Evolutionary conservation across 2,888 invertebrate species (phyloP), one percentile per base, ranked within the genome.

Genomic region (Athrips mouffetella): DNA sequence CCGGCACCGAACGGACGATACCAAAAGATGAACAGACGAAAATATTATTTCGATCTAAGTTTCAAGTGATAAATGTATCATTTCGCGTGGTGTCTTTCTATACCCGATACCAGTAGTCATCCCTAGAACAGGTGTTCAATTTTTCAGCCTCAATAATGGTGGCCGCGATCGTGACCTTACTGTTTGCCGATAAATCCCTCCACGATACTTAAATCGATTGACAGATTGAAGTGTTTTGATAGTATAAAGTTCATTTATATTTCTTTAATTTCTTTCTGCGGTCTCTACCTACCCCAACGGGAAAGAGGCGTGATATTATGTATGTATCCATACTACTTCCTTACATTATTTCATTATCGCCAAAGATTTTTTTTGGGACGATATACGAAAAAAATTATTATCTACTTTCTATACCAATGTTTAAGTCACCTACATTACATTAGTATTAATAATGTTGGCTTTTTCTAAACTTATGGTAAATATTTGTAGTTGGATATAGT

Each of bases 121-220:
- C 37, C 37, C 37, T 37, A 21, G n/a, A 21, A 10, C 6, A 21
- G 21, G 21, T 0, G 21, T 68, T 71, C 69, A 72, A 70, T 68
- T 73, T 71, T 62, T 63, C 58, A 59, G 63, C 54, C 53, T 8
- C 63, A 63, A 73, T 76, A 78, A 76, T 72, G 68, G 71, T 54
- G 49, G 57, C 58, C 55, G 55, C 65, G 66, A 70, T 70, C 67
- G 71, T 73, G 76, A 80, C 85, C 85, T 83, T 80, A 69, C 66
- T 67, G 59, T 70, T 66, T 65, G 65, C 70, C 76, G 73, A 76
- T 77, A 76, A 75, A 79, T 68, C 73, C 70, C 70, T 71, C 30
- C 40, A 65, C 67, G 64, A 70, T 62, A 70, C 70, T 72, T 66
- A 67, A 70, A 76, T 77, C 70, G 75, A 74, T 73, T 61, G 64